Evolutionary conservation across 1,140 invertebrate species (phyloP).

Genomic region (Bombus sibiricus): DNA sequence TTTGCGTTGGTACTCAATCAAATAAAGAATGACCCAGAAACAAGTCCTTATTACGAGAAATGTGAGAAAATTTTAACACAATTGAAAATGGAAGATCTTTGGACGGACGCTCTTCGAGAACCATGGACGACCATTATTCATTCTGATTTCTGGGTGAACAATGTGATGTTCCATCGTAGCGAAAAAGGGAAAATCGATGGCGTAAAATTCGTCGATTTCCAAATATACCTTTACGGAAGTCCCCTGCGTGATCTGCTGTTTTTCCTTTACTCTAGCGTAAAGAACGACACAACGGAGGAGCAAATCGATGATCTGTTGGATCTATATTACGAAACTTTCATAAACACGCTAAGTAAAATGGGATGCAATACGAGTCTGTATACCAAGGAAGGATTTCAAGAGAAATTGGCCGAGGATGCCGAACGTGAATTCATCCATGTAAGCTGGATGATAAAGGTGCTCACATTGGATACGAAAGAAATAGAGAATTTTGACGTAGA

Average conservation of each 20-base stretch:
- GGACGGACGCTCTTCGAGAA: constrained; percentile 69
- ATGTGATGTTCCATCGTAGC: constrained; percentile 83
- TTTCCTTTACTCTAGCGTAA: constrained; percentile 84
- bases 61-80: constrained; percentile 63
- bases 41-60: constrained; percentile 58
- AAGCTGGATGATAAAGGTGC: constrained; percentile 73
- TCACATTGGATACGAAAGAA: constrained; percentile 67
- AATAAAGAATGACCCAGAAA: constrained; percentile 69
- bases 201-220: constrained; percentile 86
- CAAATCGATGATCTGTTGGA: constrained; percentile 81
- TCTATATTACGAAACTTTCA: constrained; percentile 83
- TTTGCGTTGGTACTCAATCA: constrained; percentile 59
- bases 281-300: constrained; percentile 76
- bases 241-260: constrained; percentile 84
- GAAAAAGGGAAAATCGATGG: constrained; percentile 74
- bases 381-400: constrained; percentile 62
- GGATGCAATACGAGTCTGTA: constrained; percentile 66
- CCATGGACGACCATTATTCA: constrained; percentile 84
- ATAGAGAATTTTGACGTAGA: constrained; percentile 15
- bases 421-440: constrained; percentile 72
- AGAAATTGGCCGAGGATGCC: constrained; percentile 61
- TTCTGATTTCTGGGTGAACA: constrained; percentile 86
- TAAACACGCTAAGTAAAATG: constrained; percentile 72
- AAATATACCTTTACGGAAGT: constrained; percentile 83
- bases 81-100: constrained; percentile 49